Evolutionary conservation across 2,113 vertebrate genomes (phyloP), one percentile per base, ranked within the genome.

Genomic region (Pteruthius melanotis): DNA sequence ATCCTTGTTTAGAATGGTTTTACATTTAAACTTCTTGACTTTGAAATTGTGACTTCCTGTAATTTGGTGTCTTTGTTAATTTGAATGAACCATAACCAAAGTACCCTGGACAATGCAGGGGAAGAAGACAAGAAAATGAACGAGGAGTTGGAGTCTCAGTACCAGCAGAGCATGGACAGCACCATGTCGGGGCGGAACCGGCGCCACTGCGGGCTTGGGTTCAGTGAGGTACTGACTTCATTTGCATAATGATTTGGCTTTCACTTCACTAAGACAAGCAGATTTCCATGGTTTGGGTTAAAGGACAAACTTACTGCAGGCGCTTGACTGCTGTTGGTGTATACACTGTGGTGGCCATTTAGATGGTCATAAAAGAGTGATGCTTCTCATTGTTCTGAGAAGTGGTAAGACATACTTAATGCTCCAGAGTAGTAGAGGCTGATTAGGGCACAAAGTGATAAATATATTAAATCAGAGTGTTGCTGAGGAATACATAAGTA

Each of bases 81-180:
- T 97, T 97, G 96, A 98, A 97, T 95, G 90, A 97, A 97, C 95
- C 97, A 90, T 98, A 98, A 98, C 96, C 96, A 98, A 97, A 97
- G 95, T 98, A 92, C 96, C 95, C 96, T 98, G 97, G 96, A 90
- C 96, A 93, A 94, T 96, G 90, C 98, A 99, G 99, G 99, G 90
- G 98, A 98, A 95, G 99, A 99, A 97, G 99, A 99, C 87, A 98
- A 97, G 97, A 98, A 98, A 96, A 99, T 99, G 85, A 99, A 98
- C 60, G 98, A 98, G 82, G 98, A 99, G 79, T 94, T 99, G 90
- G 99, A 99, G 97, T 98, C 98, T 84, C 99, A 99, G 90, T 99
- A 99, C 96, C 99, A 99, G 57, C 99, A 99, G 92, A 98, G 99
- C 94, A 98, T 99, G 98, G 99, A 99, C 63, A 99, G 99, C 90